Percentiles rank a stretch among this genome's conserved stretches.
Conservation (phyloP, 2,797 vertebrate genomes). For the Silurus lanzhouensis region DNA sequence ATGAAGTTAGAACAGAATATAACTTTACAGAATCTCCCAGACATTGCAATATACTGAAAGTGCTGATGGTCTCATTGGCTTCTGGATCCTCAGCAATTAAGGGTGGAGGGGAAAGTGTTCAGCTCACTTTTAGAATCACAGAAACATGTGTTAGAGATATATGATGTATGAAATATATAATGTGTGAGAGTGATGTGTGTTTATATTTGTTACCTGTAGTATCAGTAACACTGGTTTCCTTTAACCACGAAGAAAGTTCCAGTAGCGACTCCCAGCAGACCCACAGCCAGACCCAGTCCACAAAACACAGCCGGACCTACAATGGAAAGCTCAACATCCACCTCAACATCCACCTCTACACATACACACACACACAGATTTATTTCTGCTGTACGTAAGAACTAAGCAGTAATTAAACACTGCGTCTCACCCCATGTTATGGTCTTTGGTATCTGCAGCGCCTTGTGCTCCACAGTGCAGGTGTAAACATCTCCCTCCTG, state of each 20-base stretch:
- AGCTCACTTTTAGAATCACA: too few species aligned
- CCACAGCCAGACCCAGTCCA: slow-evolving; percentile 48
- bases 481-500: slow-evolving; percentile 70
- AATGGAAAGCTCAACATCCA: slow-evolving; percentile 13
- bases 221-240: slow-evolving; percentile 46
- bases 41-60: too few species aligned
- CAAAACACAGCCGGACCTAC: slow-evolving; percentile 45
- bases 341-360: slow-evolving; percentile 38
- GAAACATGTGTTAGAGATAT: too few species aligned
- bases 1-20: too few species aligned
- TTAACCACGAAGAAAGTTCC: slow-evolving; percentile 53
- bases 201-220: not conserved
- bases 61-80: too few species aligned
- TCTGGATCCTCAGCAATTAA: too few species aligned
- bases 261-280: slow-evolving; percentile 49
- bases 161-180: too few species aligned
- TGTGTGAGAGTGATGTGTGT: not conserved
- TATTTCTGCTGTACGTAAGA: too few species aligned
- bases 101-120: too few species aligned
- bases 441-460: slow-evolving; percentile 60
- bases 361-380: slow-evolving; percentile 29
- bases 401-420: not conserved
- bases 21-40: too few species aligned
- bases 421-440: slow-evolving; percentile 70
- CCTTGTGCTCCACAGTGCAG: slow-evolving; percentile 69